Conservation (phyloP, 2,888 invertebrate species). For the Limnephilus rhombicus region DNA sequence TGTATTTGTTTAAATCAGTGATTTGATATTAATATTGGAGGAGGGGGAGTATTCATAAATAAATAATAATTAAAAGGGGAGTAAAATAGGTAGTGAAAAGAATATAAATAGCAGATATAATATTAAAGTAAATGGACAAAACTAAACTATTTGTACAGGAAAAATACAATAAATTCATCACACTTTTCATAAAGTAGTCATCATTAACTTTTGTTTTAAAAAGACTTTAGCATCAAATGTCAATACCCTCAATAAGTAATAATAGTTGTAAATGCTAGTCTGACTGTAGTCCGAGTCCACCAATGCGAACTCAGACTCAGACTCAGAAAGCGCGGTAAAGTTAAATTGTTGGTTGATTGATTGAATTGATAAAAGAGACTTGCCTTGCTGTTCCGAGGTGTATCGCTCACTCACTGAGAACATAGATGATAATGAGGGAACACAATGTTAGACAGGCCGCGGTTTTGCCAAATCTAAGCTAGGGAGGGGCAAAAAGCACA, state of each 20-base stretch:
- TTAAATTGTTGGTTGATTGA: conserved; percentile 47
- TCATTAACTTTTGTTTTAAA: conserved; percentile 17
- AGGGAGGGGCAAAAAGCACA: conserved; percentile 80
- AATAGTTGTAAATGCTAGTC: neutral
- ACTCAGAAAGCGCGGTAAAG: conserved; percentile 40
- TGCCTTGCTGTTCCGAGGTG: conserved; percentile 77
- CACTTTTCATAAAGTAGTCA: conserved; percentile 19
- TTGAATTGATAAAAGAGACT: conserved; percentile 72
- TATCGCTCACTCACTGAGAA: conserved; percentile 76
- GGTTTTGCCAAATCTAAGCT: conserved; percentile 80
- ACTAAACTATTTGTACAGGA: neutral
- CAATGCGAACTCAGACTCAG: neutral
- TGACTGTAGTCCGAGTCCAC: neutral
- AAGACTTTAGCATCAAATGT: conserved; percentile 59
- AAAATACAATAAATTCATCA: neutral
- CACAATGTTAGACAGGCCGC: conserved; percentile 79
- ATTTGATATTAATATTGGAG: neutral
- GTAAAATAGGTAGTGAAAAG: neutral
- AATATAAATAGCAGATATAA: neutral
- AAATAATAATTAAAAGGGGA: neutral
- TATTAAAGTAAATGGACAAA: neutral
- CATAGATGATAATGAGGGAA: conserved; percentile 78
- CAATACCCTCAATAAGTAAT: conserved; percentile 40
- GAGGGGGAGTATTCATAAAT: neutral
- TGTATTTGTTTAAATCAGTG: neutral